Base-by-base conservation (phyloP, 2,113 vertebrate genomes). In the Cygnus buccinator region DNA sequence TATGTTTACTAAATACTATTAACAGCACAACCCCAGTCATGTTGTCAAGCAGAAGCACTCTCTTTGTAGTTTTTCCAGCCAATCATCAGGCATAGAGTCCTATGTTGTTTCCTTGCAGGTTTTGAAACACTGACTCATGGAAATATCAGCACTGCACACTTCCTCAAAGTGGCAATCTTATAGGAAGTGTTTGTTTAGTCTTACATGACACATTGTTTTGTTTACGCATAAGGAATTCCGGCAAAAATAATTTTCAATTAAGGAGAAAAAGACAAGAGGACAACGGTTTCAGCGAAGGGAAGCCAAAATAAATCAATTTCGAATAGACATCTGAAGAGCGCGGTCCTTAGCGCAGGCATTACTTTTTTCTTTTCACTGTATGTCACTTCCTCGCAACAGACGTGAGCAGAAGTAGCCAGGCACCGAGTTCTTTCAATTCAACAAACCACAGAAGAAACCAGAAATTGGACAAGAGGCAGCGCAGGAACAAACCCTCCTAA, bases 61-160 rank as follows among this genome's bases (percentile, higher is more conserved):
- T 68, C 97, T 97, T 97, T 98, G 95, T 98, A 98, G 98, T 97
- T 97, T 97, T 93, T 97, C 97, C 97, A 97, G 96, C 98, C 98
- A 98, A 97, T 98, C 98, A 98, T 96, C 97, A 97, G 95, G 96
- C 93, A 84, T 16, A 71, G 16, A 91, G 55, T 66, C 98, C 93
- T 94, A 95, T 97, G 97, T 91, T 96, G 98, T 98, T 98, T 99
- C 98, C 98, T 98, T 97, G 96, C 96, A 97, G 96, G 97, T 97
- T 94, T 94, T 96, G 96, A 95, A 97, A 94, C 89, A 93, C 94
- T 96, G 93, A 97, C 97, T 97, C 97, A 97, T 95, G 95, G 96
- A 96, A 96, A 97, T 84, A 83, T 96, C 93, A 93, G 94, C 90
- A 84, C 80, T 55, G 86, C 97, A 96, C 85, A 96, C 98, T 99